A percentile compares a stretch with the other conserved stretches of the same genome.
Evolutionary conservation across 2,113 vertebrate genomes (phyloP).

Genomic region (Callaeas wilsoni): DNA sequence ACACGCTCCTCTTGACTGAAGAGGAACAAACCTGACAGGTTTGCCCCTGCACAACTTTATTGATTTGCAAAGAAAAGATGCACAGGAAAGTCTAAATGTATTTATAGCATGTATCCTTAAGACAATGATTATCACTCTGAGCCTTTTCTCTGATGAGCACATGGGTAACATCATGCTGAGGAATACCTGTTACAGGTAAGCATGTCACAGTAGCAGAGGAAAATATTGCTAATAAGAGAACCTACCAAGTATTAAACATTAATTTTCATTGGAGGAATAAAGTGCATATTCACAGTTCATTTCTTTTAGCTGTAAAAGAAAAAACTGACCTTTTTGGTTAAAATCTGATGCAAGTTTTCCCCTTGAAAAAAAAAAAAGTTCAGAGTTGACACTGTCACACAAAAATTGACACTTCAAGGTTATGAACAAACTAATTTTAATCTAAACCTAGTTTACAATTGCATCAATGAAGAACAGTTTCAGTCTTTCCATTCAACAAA

Average conservation of each 20-base stretch:
- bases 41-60: neutral
- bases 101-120: neutral
- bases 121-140: neutral
- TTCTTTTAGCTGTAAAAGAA: neutral
- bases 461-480: slow-evolving; percentile 15
- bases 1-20: neutral
- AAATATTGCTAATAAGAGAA: neutral
- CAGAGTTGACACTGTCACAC: neutral
- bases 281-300: neutral
- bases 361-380: neutral
- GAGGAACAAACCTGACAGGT: neutral
- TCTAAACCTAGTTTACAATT: slow-evolving; percentile 47
- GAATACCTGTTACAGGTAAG: neutral
- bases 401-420: slow-evolving; percentile 7
- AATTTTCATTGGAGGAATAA: neutral
- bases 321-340: neutral
- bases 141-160: neutral
- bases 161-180: neutral
- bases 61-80: neutral
- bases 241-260: neutral
- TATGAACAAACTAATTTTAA: slow-evolving; percentile 50
- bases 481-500: neutral
- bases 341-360: neutral
- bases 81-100: neutral
- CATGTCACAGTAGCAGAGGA: neutral